Evolutionary conservation across 2,113 vertebrate genomes (phyloP), one percentile per base, ranked within the genome.

Genomic region (Propithecus coquereli): DNA sequence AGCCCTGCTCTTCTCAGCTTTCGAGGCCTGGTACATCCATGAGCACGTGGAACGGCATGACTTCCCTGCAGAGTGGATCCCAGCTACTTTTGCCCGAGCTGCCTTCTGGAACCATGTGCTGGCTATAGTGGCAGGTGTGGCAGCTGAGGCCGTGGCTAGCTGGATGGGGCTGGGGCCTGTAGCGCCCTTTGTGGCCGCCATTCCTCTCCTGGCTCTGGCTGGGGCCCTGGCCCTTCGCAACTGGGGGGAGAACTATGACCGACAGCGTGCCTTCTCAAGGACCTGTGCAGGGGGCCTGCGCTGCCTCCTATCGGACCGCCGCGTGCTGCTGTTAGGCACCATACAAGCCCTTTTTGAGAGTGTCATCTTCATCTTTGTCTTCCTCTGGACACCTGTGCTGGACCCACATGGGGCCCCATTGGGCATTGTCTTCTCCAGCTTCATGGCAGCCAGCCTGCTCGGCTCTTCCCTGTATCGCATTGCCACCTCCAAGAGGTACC

Each of bases 261-360:
- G 95, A 97, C 98, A 98, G 63, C 97, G 97, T 59, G 95, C 97
- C 8, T 99, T 99, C 90, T 98, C 98, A 47, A 99, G 98, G 90
- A 99, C 98, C 92, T 99, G 99, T 90, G 96, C 98, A 0, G 99
- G 99, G 1, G 99, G 99, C 3, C 96, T 99, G 68, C 99, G 99
- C 70, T 99, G 99, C 94, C 98, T 99, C 88, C 98, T 99, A 50
- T 98, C 99, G 0, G 99, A 99, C 97, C 99, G 98, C 13, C 99
- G 99, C 0, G 99, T 99, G 57, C 97, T 99, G 86, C 98, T 99
- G 10, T 80, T 99, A 63, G 99, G 99, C 47, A 99, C 98, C 70
- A 99, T 99, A 84, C 99, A 99, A 96, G 99, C 99, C 43, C 98
- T 99, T 79, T 99, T 99, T 89, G 99, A 99, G 97, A 99, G 99